Conservation (phyloP, 2,113 vertebrate species). For the Tautogolabrus adspersus region DNA sequence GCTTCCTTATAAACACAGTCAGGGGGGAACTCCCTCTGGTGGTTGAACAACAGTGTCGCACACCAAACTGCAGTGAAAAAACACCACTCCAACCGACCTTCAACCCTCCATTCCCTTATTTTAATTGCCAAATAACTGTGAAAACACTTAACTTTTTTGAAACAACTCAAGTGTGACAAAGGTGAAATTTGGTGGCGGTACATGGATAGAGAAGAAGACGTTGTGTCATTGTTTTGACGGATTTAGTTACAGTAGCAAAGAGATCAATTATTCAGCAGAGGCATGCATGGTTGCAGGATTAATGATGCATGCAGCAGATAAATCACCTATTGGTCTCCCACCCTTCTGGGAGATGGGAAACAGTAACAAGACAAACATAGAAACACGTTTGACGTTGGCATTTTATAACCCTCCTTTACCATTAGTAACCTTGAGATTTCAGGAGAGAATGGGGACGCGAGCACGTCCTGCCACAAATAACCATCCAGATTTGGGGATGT, state of each 20-base stretch:
- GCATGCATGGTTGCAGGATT: slow-evolving; percentile 83
- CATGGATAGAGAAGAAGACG: slow-evolving; percentile 53
- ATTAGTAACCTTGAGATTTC: slow-evolving; percentile 81
- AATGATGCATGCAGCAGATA: slow-evolving; percentile 83
- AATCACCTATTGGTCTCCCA: slow-evolving; percentile 80
- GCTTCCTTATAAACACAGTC: slow-evolving; percentile 16
- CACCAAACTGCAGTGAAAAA: not conserved
- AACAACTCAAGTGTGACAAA: slow-evolving; percentile 6
- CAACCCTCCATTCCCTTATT: not conserved
- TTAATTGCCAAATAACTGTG: not conserved
- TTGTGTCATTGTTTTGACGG: slow-evolving; percentile 82
- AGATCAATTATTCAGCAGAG: slow-evolving; percentile 87
- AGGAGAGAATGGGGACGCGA: slow-evolving; percentile 58
- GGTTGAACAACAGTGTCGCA: slow-evolving; percentile 46
- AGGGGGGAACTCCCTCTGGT: slow-evolving; percentile 77
- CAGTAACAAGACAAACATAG: slow-evolving; percentile 75
- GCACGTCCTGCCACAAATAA: slow-evolving; percentile 74
- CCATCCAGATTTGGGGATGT: slow-evolving; percentile 68
- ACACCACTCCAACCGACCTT: slow-evolving; percentile 18
- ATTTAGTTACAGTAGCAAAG: slow-evolving; percentile 85
- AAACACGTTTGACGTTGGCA: slow-evolving; percentile 70
- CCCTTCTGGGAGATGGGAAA: slow-evolving; percentile 74
- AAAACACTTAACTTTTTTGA: slow-evolving; percentile 5
- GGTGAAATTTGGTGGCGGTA: slow-evolving; percentile 35
- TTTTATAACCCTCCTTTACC: slow-evolving; percentile 71